Evolutionary conservation across 2,113 vertebrate genomes (phyloP), one percentile per base, ranked within the genome.

Genomic region (Caranx ignobilis): DNA sequence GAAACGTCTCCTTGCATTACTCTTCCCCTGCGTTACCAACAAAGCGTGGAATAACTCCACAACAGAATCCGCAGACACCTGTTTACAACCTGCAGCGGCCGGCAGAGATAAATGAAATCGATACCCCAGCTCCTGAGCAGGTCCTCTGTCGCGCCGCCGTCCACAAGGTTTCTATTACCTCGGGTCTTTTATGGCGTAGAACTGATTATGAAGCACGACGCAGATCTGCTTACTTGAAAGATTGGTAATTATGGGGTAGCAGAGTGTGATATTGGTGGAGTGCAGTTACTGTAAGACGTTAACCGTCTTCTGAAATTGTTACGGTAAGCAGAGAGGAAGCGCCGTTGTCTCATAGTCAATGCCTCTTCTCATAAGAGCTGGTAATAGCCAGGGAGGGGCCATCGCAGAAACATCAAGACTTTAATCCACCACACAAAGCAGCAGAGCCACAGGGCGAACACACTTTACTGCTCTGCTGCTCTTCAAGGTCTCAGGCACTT

Each of bases 71-170:
- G 78, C 75, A 56, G 69, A 84, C 85, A 90, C 90, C 85, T 87
- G 87, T 89, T 89, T 89, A 89, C 87, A 87, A 88, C 59, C 79
- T 59, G 73, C 79, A 55, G 79, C 84, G 26, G 31, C 11, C 26
- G 50, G 79, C 11, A n/a, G 41, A 83, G 79, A 84, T 74, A 75
- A 76, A 84, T 91, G 75, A 71, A 92, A 90, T 90, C 91, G 81
- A 92, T 90, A 87, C 75, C 5, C 8, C 6, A 60, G 77, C 85
- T 89, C 71, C 73, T 3, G 65, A 39, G 78, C 72, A 84, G 79
- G 71, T 70, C 71, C 73, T 73, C 73, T 5, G 31, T 37, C 21
- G 18, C 48, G 0, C 72, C 32, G 6, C 77, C 3, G 2, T 68
- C 82, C 75, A 31, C 87, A n/a, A 59, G 71, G 71, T 81, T 91